Evolutionary conservation across 2,113 vertebrate species (phyloP).

Genomic region (Prietella phreatophila): DNA sequence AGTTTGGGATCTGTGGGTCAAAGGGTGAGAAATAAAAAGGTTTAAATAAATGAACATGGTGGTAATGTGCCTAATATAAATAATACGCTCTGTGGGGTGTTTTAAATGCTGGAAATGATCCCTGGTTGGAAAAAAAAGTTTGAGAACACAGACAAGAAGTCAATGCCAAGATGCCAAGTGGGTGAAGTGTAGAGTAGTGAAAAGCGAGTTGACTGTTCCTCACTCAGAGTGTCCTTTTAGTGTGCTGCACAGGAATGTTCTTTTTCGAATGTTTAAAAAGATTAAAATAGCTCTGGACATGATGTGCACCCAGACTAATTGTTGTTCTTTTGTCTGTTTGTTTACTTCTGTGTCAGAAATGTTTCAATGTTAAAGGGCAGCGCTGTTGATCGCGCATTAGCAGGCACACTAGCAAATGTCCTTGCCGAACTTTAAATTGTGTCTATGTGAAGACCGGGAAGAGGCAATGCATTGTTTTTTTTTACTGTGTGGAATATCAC

Average conservation of each 20-base stretch:
- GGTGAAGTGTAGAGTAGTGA: slow-evolving; percentile 25
- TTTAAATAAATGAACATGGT: background rate
- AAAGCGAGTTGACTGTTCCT: slow-evolving; percentile 27
- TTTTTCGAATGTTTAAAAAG: slow-evolving; percentile 23
- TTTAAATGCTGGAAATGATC: background rate
- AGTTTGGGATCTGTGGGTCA: background rate
- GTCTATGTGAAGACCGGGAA: slow-evolving; percentile 45
- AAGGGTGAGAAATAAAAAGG: background rate
- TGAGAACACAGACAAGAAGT: slow-evolving; percentile 26
- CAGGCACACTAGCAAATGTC: slow-evolving; percentile 27
- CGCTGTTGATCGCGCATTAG: slow-evolving; percentile 23
- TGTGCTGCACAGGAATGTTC: slow-evolving; percentile 23
- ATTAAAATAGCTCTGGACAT: slow-evolving; percentile 33
- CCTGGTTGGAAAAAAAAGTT: background rate
- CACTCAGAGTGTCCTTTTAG: slow-evolving; percentile 15
- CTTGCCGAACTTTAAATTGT: slow-evolving; percentile 30
- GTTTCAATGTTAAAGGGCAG: slow-evolving; percentile 33
- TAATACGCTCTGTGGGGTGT: background rate
- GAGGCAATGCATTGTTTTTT: slow-evolving; percentile 35
- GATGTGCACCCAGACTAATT: slow-evolving; percentile 1
- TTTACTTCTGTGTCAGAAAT: slow-evolving; percentile 39
- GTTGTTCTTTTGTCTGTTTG: slow-evolving; percentile 27
- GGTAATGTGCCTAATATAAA: background rate
- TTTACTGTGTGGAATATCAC: slow-evolving; percentile 44
- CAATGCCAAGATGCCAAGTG: slow-evolving; percentile 25